These are phyloP conservation scores for Eristalis arbustorum DNA, from an alignment of 2,888 invertebrate species.

Conservation along the genomic window DNA sequence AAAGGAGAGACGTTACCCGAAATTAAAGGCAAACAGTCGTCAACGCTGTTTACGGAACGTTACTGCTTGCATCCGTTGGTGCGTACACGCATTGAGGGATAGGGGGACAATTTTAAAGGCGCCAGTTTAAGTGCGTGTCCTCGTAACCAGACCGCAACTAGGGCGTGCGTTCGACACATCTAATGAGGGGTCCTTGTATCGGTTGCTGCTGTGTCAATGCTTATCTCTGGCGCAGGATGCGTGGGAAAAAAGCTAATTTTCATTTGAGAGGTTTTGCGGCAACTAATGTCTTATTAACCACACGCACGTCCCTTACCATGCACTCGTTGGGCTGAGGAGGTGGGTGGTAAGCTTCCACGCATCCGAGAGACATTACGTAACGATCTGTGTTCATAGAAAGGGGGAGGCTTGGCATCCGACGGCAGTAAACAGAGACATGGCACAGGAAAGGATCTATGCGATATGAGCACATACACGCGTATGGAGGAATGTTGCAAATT, in stretches of 20 bases:
- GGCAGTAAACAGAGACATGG: background rate
- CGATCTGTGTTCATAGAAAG: conserved; percentile 11
- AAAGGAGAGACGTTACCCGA: background rate
- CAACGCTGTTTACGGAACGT: background rate
- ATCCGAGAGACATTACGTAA: conserved; percentile 34
- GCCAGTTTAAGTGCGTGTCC: too few species aligned
- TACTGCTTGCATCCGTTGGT: background rate
- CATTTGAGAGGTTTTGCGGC: conserved; percentile 21
- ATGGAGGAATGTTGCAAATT: conserved; percentile 11
- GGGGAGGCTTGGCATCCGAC: conserved; percentile 7
- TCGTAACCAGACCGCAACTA: too few species aligned
- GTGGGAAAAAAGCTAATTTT: conserved; percentile 38
- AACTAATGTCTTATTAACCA: conserved; percentile 56
- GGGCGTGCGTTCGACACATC: background rate
- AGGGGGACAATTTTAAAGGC: too few species aligned
- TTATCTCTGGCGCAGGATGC: conserved; percentile 2
- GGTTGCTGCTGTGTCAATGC: background rate
- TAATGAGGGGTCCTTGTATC: background rate
- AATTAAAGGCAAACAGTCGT: conserved; percentile 1
- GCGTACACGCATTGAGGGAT: background rate
- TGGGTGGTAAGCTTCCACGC: background rate
- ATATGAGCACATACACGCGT: background rate
- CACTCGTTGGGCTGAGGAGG: background rate
- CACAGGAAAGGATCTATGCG: background rate
- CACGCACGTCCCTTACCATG: background rate